Evolutionary conservation across 2,888 invertebrate genomes (phyloP).

Genomic region (Machimus atricapillus): DNA sequence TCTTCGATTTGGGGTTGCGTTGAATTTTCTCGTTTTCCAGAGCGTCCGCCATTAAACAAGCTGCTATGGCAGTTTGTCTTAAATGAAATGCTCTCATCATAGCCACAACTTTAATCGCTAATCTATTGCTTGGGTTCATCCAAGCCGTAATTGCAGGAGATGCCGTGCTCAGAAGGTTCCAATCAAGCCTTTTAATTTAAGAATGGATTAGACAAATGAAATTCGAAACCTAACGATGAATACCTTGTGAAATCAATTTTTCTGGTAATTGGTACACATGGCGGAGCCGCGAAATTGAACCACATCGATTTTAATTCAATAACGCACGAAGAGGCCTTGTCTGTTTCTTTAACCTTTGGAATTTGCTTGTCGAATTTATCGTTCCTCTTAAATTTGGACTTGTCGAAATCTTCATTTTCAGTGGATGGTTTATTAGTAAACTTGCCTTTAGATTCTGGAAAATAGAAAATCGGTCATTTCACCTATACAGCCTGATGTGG

Average conservation of each 20-base stretch:
- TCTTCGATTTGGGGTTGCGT: slow-evolving; percentile 60
- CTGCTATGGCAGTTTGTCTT: slow-evolving; percentile 84
- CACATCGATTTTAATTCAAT: slow-evolving; percentile 90
- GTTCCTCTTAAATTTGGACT: slow-evolving; percentile 58
- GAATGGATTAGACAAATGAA: not conserved
- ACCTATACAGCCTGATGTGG: too few relatives aligned
- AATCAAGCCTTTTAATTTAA: slow-evolving; percentile 72
- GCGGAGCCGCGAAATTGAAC: slow-evolving; percentile 98
- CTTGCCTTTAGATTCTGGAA: slow-evolving; percentile 36
- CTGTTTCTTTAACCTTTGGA: slow-evolving; percentile 70
- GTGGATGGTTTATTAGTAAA: slow-evolving; percentile 25
- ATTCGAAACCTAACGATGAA: slow-evolving; percentile 4
- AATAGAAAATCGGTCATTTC: not conserved
- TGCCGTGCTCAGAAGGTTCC: slow-evolving; percentile 95
- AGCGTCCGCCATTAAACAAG: slow-evolving; percentile 94
- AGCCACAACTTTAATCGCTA: slow-evolving; percentile 83
- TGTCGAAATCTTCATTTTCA: slow-evolving; percentile 59
- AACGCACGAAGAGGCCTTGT: slow-evolving; percentile 82
- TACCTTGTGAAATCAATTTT: slow-evolving; percentile 93
- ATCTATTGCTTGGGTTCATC: slow-evolving; percentile 94
- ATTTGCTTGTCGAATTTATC: slow-evolving; percentile 58
- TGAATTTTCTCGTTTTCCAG: slow-evolving; percentile 82
- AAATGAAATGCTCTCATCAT: slow-evolving; percentile 81
- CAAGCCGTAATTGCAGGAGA: slow-evolving; percentile 97
- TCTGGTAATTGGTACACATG: slow-evolving; percentile 89